phyloP scores from a whole-genome alignment of 1,140 invertebrate species.

The Procambarus virginalis region DNA sequence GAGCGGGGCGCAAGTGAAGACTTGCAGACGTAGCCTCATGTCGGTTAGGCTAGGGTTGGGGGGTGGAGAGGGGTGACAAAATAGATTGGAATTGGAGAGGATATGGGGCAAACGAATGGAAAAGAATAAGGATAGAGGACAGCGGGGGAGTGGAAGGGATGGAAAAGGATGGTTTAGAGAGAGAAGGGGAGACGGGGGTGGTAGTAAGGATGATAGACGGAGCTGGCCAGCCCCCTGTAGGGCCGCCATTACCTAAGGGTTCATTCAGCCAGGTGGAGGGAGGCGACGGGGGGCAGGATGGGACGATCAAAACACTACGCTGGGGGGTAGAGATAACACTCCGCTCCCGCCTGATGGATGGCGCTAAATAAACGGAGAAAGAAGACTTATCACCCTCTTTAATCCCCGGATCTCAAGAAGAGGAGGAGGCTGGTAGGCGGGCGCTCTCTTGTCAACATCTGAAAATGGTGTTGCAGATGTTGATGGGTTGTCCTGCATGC shows the following conservation, averaged over 20 bases:
- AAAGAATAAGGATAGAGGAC: too few species aligned
- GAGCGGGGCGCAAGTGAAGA: too few species aligned
- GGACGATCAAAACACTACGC: slow-evolving; percentile 56
- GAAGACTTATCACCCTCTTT: slow-evolving; percentile 18
- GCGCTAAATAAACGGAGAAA: slow-evolving; percentile 49
- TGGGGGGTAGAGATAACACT: slow-evolving; percentile 55
- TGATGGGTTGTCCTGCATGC: too few species aligned
- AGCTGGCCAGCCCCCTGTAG: slow-evolving; percentile 16
- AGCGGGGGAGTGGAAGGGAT: too few species aligned
- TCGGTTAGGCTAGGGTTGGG: too few species aligned
- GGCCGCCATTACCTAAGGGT: slow-evolving; percentile 38
- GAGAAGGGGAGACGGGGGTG: background rate
- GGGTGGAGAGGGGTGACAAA: background rate
- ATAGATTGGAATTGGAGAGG: background rate
- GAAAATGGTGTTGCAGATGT: too few species aligned
- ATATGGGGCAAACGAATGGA: background rate
- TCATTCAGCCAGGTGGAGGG: slow-evolving; percentile 18
- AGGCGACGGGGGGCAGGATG: slow-evolving; percentile 51
- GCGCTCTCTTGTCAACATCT: too few species aligned
- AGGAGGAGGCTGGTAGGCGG: too few species aligned
- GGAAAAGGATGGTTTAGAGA: too few species aligned
- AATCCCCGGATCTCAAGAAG: slow-evolving; percentile 31
- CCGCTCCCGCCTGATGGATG: slow-evolving; percentile 48
- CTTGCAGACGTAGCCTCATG: too few species aligned
- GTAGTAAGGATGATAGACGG: background rate